These are phyloP conservation scores for Dendroctonus valens DNA, from an alignment of 1,140 invertebrate genomes.

Conservation along the genomic window DNA sequence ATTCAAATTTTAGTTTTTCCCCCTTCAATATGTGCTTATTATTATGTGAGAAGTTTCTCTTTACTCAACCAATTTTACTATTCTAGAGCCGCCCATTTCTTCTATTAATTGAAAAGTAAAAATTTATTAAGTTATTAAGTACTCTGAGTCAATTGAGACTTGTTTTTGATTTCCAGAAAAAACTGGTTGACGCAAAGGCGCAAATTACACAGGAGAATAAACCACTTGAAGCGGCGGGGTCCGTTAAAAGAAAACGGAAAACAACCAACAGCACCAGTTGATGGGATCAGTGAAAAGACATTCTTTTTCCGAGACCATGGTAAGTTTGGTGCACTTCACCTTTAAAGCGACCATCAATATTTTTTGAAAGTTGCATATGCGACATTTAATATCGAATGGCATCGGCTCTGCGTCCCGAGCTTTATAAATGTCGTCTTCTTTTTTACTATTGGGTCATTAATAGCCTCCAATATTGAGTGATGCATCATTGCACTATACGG, in stretches of 20 bases:
- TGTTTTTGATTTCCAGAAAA: slow-evolving; percentile 34
- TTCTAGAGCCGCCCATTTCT: not conserved
- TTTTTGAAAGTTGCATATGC: too few species aligned
- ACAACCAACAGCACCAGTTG: slow-evolving; percentile 11
- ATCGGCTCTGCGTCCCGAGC: too few species aligned
- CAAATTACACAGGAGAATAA: slow-evolving; percentile 28
- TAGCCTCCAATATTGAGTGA: slow-evolving; percentile 52
- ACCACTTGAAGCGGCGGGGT: slow-evolving; percentile 12
- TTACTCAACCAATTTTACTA: not conserved
- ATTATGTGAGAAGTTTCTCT: not conserved
- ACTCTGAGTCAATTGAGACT: slow-evolving; percentile 1
- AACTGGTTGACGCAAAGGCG: slow-evolving; percentile 37
- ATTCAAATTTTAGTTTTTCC: not conserved
- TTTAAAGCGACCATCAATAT: too few species aligned
- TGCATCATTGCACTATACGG: slow-evolving; percentile 49
- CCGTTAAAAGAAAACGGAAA: slow-evolving; percentile 37
- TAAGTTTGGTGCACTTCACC: too few species aligned
- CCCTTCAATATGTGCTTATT: not conserved
- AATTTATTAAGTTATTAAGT: not conserved
- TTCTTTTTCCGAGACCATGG: too few species aligned
- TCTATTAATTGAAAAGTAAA: not conserved
- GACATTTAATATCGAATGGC: too few species aligned
- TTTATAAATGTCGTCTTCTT: slow-evolving; percentile 6
- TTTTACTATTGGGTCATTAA: slow-evolving; percentile 45
- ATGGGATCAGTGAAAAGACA: not conserved